Evolutionary conservation across 2,113 vertebrate genomes (phyloP).

Genomic region (Piprites chloris): DNA sequence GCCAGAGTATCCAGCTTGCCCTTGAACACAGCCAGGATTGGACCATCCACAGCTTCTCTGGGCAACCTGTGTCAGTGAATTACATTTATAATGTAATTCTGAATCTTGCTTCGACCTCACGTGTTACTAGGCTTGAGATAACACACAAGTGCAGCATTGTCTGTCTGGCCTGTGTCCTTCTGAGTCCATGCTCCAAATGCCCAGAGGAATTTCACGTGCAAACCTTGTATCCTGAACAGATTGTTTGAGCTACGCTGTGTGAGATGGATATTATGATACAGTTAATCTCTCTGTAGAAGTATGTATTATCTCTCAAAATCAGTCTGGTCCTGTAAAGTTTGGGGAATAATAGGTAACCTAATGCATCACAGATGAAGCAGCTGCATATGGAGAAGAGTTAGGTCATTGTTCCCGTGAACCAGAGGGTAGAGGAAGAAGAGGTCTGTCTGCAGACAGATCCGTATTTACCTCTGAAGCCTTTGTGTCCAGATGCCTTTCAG

Average conservation of each 20-base stretch:
- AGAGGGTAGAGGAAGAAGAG: background rate
- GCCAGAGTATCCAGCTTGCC: background rate
- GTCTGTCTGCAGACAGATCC: background rate
- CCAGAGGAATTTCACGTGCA: background rate
- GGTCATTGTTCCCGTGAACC: background rate
- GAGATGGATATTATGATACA: background rate
- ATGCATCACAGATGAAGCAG: constrained; percentile 13
- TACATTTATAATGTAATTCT: background rate
- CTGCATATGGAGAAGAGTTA: background rate
- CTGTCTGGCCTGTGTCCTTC: background rate
- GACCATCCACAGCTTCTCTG: background rate
- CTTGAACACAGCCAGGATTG: background rate
- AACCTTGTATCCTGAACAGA: background rate
- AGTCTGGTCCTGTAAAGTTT: background rate
- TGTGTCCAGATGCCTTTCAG: background rate
- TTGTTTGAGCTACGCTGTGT: background rate
- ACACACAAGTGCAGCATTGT: background rate
- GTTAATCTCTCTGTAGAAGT: background rate
- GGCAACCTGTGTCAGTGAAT: background rate
- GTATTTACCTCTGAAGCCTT: background rate
- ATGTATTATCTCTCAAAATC: background rate
- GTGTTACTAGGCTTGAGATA: background rate
- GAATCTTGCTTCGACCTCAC: background rate
- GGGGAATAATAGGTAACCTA: background rate
- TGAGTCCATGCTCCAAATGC: background rate